phyloP scores from a whole-genome alignment of 2,113 vertebrate genomes.

The Tretioscincus oriximinensis region DNA sequence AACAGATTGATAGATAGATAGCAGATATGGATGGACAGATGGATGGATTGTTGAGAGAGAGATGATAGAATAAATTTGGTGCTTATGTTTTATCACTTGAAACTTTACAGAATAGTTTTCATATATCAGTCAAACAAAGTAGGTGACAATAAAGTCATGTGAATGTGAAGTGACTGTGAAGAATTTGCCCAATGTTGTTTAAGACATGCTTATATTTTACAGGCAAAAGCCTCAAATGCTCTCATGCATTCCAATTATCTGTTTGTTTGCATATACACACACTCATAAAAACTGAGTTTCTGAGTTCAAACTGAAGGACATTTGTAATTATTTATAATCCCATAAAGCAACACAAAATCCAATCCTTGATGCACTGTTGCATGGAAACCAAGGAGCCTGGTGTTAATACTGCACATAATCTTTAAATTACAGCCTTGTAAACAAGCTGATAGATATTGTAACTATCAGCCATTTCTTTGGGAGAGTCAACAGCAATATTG shows the following conservation, averaged over 20 bases:
- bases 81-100: too few species aligned
- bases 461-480: slow-evolving; percentile 22
- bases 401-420: slow-evolving; percentile 11
- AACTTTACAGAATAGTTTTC: too few species aligned
- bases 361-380: background rate
- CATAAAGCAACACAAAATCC: background rate
- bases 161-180: background rate
- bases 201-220: background rate
- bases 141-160: background rate
- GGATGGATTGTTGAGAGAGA: too few species aligned
- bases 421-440: slow-evolving; percentile 33
- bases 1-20: too few species aligned
- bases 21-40: too few species aligned
- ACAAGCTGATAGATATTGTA: slow-evolving; percentile 18
- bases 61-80: too few species aligned
- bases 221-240: background rate
- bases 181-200: background rate
- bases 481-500: slow-evolving; percentile 20
- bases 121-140: too few species aligned
- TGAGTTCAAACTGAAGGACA: background rate
- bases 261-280: background rate
- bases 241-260: background rate
- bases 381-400: slow-evolving; percentile 4
- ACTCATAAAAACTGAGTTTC: background rate
- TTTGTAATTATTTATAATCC: slow-evolving; percentile 18